Conservation (phyloP, 2,113 vertebrate genomes). For the Boleophthalmus pectinirostris region DNA sequence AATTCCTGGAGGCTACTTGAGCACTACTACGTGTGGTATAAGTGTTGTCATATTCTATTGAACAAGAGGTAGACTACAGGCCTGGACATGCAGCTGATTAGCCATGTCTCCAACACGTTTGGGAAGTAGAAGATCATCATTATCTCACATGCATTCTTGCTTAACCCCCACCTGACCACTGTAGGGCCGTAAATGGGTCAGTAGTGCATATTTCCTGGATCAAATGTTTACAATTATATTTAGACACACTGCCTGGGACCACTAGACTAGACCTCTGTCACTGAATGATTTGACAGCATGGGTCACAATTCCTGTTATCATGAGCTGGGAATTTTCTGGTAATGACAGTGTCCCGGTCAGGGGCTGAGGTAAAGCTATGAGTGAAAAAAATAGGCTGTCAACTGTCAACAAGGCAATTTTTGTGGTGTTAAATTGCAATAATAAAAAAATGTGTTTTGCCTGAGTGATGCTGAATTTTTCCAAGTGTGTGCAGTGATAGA, state of each 20-base stretch:
- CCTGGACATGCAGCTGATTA: slow-evolving; percentile 28
- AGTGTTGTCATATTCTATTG: background rate
- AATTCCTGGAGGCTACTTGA: background rate
- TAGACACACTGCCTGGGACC: background rate
- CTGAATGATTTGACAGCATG: slow-evolving; percentile 2
- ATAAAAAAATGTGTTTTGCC: background rate
- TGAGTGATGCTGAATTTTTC: no score
- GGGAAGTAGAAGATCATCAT: slow-evolving; percentile 18
- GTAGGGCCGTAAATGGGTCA: background rate
- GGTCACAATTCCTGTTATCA: slow-evolving; percentile 13
- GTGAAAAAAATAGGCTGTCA: background rate
- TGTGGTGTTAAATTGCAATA: background rate
- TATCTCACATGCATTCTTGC: slow-evolving; percentile 34
- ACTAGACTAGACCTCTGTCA: background rate
- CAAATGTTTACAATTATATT: slow-evolving; percentile 7
- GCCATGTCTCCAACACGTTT: background rate
- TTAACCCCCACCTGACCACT: slow-evolving; percentile 4
- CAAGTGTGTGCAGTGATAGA: no score
- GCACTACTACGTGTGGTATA: background rate
- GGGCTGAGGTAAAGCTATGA: background rate
- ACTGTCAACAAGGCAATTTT: background rate
- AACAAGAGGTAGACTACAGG: slow-evolving; percentile 13
- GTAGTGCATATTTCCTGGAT: background rate
- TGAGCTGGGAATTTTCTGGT: slow-evolving; percentile 7
- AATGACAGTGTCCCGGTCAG: slow-evolving; percentile 14